Base-by-base conservation (phyloP, 2,797 vertebrate genomes). In the Sebastes miniatus region DNA sequence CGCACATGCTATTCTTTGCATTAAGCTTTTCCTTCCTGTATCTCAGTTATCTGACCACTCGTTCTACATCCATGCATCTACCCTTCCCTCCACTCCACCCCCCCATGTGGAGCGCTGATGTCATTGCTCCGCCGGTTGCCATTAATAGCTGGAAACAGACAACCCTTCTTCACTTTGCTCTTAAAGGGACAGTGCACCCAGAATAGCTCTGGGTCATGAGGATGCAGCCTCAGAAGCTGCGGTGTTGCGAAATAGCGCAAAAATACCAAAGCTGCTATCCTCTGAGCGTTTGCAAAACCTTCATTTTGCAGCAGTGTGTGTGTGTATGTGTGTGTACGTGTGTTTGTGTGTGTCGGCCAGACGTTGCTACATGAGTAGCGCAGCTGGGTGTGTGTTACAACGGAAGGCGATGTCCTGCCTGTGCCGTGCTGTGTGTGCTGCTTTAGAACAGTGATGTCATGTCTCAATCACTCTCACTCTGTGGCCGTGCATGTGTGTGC, bases 71-170 rank as follows among this genome's bases (percentile, higher is more conserved):
- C 6, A 81, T 77, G 71, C 47, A 64, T 81, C 82, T 32, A 68
- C 57, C 69, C 63, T 68, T 73, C 84, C 66, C 87, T 79, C 69
- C 70, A 36, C 81, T 78, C 75, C 77, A 73, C 68, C 83, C 85
- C 65, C 89, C 81, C 81, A 86, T 91, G 92, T 88, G 76, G 86
- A 93, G 86, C 83, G 76, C 70, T 96, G 95, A 96, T 95, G 95
- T 96, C 96, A 96, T 92, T 81, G 86, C 74, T 89, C 85, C 9
- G 7, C 88, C 87, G 80, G 91, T 82, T 90, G 87, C 93, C 94
- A 93, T 94, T 93, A 93, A 95, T 96, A 94, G 91, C 93, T 84
- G 59, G 90, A 94, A 95, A 94, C 89, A 93, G 93, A 92, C 93
- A 84, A 89, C 87, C 89, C 91, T 93, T 93, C 93, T 89, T 89